phyloP scores from a whole-genome alignment of 2,888 invertebrate species.

The Fragum fragum region DNA sequence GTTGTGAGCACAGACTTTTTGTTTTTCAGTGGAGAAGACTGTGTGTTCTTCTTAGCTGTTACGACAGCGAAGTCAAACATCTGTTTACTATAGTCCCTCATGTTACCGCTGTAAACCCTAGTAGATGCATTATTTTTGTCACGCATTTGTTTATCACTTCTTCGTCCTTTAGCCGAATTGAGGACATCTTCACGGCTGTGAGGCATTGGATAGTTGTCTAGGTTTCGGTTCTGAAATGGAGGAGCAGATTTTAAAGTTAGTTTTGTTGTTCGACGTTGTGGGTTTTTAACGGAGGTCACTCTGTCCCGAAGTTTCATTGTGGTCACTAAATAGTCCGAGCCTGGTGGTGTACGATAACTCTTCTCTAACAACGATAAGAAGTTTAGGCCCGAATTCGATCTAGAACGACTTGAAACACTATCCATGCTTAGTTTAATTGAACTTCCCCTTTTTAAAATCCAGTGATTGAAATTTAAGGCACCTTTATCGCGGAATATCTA shows the following conservation, averaged over 20 bases:
- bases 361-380: constrained; percentile 16
- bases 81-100: constrained; percentile 71
- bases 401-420: constrained; percentile 3
- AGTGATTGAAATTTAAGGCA: not conserved
- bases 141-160: constrained; percentile 47
- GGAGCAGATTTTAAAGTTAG: constrained; percentile 50
- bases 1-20: no score
- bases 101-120: constrained; percentile 68
- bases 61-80: constrained; percentile 74
- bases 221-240: constrained; percentile 73
- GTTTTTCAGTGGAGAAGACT: no score
- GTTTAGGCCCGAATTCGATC: constrained; percentile 17
- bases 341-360: constrained; percentile 23
- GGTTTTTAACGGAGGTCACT: constrained; percentile 55
- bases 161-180: constrained; percentile 61
- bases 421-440: not conserved
- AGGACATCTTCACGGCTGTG: constrained; percentile 64
- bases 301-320: constrained; percentile 62
- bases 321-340: constrained; percentile 55
- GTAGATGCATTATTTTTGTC: constrained; percentile 53
- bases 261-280: constrained; percentile 36
- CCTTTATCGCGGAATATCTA: not conserved
- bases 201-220: constrained; percentile 77
- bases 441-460: not conserved
- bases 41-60: constrained; percentile 28